Evolutionary conservation across 2,113 vertebrate genomes (phyloP).

Genomic region (Martes martes): DNA sequence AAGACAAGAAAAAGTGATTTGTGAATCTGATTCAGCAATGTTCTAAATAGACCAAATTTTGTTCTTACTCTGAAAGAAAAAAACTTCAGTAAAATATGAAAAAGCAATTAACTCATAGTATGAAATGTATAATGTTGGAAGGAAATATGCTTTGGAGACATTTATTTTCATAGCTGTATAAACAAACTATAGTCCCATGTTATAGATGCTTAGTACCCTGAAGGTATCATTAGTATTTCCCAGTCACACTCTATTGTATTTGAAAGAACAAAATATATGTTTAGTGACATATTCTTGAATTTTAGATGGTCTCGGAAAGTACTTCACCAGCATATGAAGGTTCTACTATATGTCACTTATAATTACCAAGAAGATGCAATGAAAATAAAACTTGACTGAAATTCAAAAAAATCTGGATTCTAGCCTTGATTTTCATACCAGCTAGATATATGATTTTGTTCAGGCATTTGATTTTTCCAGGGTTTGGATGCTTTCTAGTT

Average conservation of each 20-base stretch:
- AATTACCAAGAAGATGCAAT: neutral
- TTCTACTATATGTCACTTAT: neutral
- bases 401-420: neutral
- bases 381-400: neutral
- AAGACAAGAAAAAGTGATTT: constrained; percentile 68
- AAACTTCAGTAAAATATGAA: constrained; percentile 68
- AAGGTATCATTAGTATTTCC: constrained; percentile 26
- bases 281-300: neutral
- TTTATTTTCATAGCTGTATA: constrained; percentile 60
- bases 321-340: neutral
- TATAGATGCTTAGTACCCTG: neutral
- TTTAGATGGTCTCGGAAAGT: neutral
- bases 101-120: constrained; percentile 66
- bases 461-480: neutral
- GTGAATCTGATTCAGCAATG: constrained; percentile 65
- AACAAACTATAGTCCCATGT: constrained; percentile 39
- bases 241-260: neutral
- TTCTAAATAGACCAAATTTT: constrained; percentile 65
- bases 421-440: neutral
- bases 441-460: neutral
- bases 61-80: constrained; percentile 59
- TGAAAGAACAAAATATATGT: neutral
- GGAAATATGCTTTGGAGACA: constrained; percentile 49
- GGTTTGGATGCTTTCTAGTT: neutral
- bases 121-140: constrained; percentile 53